Conservation (phyloP, 2,113 vertebrate species). For the Lepus timidus region DNA sequence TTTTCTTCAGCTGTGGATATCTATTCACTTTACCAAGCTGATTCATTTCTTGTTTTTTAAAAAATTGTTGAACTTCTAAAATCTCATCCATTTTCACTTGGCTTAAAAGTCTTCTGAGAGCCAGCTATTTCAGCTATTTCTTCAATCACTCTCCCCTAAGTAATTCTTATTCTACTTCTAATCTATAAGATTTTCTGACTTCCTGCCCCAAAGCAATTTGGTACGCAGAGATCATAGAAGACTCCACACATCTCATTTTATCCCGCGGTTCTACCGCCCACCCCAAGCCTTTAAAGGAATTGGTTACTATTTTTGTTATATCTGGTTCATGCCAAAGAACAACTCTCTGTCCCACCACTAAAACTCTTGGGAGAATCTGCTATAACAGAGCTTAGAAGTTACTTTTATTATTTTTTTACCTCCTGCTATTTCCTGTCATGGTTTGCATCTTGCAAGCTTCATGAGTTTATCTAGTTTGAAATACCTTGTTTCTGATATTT, state of each 20-base stretch:
- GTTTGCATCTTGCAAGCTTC: not conserved
- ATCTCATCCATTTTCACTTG: conserved; percentile 53
- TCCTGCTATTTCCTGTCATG: not conserved
- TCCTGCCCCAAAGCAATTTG: conserved; percentile 55
- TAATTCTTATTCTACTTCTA: conserved; percentile 65
- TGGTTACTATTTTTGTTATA: conserved; percentile 54
- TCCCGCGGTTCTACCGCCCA: conserved; percentile 29
- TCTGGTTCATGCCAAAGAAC: conserved; percentile 59
- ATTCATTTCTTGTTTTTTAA: conserved; percentile 45
- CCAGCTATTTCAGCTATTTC: conserved; percentile 4
- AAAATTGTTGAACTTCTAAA: conserved; percentile 59
- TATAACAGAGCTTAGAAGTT: conserved; percentile 22
- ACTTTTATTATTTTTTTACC: conserved; percentile 1
- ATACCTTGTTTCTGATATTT: not conserved
- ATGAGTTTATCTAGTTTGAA: conserved; percentile 7
- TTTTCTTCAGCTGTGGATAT: conserved; percentile 63
- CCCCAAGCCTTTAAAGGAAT: conserved; percentile 26
- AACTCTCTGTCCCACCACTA: conserved; percentile 9
- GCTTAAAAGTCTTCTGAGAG: conserved; percentile 55
- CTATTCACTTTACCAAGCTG: not conserved
- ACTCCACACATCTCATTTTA: conserved; percentile 53
- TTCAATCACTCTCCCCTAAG: conserved; percentile 46
- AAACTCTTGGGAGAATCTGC: not conserved
- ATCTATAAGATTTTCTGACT: conserved; percentile 62
- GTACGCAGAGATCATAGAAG: conserved; percentile 61